Base-by-base conservation (phyloP, 2,113 vertebrate species). In the Colius striatus region DNA sequence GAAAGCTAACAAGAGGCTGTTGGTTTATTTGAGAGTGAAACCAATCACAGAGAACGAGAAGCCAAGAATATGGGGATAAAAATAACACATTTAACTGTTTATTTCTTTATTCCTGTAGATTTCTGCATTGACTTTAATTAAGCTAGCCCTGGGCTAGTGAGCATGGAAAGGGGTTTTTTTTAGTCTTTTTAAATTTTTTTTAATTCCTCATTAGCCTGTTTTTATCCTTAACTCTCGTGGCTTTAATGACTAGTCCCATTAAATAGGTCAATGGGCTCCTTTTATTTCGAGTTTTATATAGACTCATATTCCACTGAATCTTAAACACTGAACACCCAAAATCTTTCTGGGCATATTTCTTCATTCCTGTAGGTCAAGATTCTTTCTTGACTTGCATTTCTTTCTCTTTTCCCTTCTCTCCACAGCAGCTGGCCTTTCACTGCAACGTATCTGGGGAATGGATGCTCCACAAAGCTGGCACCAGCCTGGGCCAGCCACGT, bases 191-290 rank as follows among this genome's bases (percentile, higher is more conserved):
- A 82, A 34, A 57, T 53, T 43, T 95, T 94, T 91, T 90, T 95
- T 38, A 47, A 94, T 96, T 97, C 90, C 72, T 96, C 88, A 94
- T 95, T 95, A 90, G 20, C 50, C 73, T 95, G 80, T 94, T 92
- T 79, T 94, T 85, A 41, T 57, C 90, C 90, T 94, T 29, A 78
- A 55, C 94, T 95, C 41, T 75, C 3, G 5, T 86, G 78, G 48
- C 92, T 96, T 87, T 96, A 95, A 95, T 96, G 96, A 97, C 89
- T 94, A 95, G 85, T 62, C 38, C 92, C 65, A 91, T 96, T 95
- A 97, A 97, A 93, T 89, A 95, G 93, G 94, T 96, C 92, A 90
- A 68, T 93, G 93, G 94, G 77, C 79, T 96, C 45, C 90, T 95
- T 94, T 95, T 95, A 95, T 95, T 90, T 90, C 55, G 87, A 71